phyloP scores from a whole-genome alignment of 2,888 invertebrate genomes.

The Heliconius hortense region DNA sequence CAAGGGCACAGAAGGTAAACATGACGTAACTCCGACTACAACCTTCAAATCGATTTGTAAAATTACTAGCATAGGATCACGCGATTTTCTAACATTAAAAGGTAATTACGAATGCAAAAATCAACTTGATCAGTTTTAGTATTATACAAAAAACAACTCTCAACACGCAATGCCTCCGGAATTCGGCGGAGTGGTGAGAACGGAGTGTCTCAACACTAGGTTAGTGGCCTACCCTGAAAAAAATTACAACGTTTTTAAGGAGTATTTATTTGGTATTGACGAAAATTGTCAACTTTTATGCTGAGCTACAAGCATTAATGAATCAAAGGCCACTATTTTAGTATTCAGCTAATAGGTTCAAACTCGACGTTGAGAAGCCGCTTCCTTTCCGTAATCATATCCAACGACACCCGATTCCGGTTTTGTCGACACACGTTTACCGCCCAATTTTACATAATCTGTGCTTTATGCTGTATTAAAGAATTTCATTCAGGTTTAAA shows the following conservation, averaged over 20 bases:
- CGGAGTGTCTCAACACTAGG: no score
- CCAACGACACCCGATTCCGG: slow-evolving; percentile 50
- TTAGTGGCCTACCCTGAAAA: no score
- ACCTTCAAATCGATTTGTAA: slow-evolving; percentile 71
- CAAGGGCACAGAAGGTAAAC: slow-evolving; percentile 64
- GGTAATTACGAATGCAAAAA: slow-evolving; percentile 9
- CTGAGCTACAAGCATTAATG: slow-evolving; percentile 8
- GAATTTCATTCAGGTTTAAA: slow-evolving; percentile 46
- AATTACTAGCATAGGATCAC: slow-evolving; percentile 64
- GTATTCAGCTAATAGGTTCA: slow-evolving; percentile 50
- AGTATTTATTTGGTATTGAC: not conserved
- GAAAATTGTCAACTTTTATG: not conserved
- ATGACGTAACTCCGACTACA: slow-evolving; percentile 65
- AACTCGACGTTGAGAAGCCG: slow-evolving; percentile 51
- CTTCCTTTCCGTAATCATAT: slow-evolving; percentile 54
- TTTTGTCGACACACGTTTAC: slow-evolving; percentile 47
- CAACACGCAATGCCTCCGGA: no score
- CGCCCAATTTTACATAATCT: slow-evolving; percentile 45
- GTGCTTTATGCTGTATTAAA: slow-evolving; percentile 42
- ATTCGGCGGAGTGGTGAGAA: no score
- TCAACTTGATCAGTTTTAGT: not conserved
- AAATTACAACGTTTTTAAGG: not conserved
- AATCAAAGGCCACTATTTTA: slow-evolving; percentile 32
- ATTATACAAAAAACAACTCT: no score
- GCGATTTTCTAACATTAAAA: slow-evolving; percentile 51